Conservation (phyloP, 2,797 vertebrate species). For the Anguilla marmorata region DNA sequence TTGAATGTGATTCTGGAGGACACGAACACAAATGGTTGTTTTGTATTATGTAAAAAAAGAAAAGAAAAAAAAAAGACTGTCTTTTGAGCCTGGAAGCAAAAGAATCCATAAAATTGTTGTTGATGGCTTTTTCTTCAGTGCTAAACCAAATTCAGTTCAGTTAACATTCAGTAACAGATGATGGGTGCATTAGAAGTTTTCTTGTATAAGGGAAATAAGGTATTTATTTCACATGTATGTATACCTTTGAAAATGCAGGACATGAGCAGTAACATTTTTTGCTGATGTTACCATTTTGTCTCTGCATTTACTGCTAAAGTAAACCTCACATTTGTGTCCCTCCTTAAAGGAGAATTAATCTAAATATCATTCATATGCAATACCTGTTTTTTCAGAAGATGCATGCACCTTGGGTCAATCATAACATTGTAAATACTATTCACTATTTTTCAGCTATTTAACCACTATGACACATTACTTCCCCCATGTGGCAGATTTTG, state of each 20-base stretch:
- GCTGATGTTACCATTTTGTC: neutral
- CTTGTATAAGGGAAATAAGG: neutral
- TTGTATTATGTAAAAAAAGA: neutral
- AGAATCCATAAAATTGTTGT: too few species aligned
- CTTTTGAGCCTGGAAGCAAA: too few species aligned
- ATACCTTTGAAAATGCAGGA: neutral
- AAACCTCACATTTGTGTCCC: neutral
- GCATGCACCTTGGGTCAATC: neutral
- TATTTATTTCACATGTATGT: neutral
- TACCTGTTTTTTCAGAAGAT: neutral
- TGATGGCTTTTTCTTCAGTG: too few species aligned
- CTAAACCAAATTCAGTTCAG: neutral
- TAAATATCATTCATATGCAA: neutral
- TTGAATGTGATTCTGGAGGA: neutral
- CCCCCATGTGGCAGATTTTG: neutral
- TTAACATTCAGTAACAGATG: neutral
- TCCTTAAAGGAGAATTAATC: neutral
- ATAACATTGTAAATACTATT: neutral
- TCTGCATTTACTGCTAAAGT: neutral
- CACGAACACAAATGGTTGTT: neutral
- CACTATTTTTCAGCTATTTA: neutral
- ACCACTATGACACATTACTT: neutral
- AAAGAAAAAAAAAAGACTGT: neutral
- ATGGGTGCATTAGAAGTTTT: neutral
- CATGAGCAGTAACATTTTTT: neutral